Conservation (phyloP, 2,888 invertebrate species). For the Aspidiotus rigidus region DNA sequence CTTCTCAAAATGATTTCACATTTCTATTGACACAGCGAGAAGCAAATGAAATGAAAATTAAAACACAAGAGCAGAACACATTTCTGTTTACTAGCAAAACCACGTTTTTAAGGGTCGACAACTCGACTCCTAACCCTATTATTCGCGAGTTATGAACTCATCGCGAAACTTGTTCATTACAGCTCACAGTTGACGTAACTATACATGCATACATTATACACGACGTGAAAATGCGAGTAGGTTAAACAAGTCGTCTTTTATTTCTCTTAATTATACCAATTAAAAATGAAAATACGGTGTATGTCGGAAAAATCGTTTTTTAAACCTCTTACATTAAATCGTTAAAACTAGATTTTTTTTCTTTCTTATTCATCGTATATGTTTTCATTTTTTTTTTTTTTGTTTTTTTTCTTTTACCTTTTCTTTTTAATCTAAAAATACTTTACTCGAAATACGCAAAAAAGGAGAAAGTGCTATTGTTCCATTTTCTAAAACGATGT, state of each 20-base stretch:
- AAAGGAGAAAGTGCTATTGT: neutral
- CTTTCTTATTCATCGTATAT: neutral
- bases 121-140: too few relatives aligned
- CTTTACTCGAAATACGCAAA: neutral
- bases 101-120: too few relatives aligned
- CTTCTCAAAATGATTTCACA: too few relatives aligned
- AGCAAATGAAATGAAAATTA: too few relatives aligned
- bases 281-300: neutral
- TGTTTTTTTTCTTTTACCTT: too few relatives aligned
- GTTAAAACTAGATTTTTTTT: neutral
- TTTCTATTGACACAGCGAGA: too few relatives aligned
- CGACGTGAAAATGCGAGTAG: neutral
- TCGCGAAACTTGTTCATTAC: too few relatives aligned
- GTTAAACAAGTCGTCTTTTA: neutral
- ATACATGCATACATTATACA: neutral
- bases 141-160: too few relatives aligned
- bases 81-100: too few relatives aligned
- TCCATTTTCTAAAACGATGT: constrained; percentile 2
- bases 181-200: too few relatives aligned
- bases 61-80: too few relatives aligned
- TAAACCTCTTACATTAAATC: neutral
- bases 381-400: too few relatives aligned
- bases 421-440: neutral
- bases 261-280: neutral
- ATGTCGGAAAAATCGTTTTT: neutral